Conservation (phyloP, 2,113 vertebrate species). For the Erinaceus europaeus region DNA sequence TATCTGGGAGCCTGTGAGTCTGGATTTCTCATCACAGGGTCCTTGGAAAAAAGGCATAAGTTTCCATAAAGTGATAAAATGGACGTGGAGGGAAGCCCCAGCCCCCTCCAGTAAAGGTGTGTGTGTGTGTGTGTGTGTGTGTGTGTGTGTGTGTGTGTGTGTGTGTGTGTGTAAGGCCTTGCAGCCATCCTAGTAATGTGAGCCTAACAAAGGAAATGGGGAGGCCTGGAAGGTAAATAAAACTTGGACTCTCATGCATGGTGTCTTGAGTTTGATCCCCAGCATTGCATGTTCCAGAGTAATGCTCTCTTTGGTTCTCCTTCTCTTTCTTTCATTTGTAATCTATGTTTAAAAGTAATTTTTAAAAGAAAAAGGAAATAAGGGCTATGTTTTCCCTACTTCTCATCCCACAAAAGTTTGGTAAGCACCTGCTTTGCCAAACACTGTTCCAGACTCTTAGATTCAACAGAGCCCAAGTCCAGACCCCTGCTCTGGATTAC, state of each 20-base stretch:
- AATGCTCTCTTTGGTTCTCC: too few species aligned
- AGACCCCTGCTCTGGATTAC: neutral
- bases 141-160: neutral
- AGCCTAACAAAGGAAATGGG: neutral
- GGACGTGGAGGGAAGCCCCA: neutral
- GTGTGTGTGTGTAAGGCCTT: neutral
- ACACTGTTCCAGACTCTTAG: neutral
- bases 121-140: neutral
- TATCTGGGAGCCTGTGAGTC: constrained; percentile 58
- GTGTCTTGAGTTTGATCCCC: too few species aligned
- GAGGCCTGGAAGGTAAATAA: too few species aligned
- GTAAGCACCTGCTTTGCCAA: neutral
- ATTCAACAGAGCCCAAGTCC: neutral
- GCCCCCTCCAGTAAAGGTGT: neutral
- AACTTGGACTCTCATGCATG: too few species aligned
- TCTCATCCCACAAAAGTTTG: neutral
- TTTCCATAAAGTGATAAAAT: constrained; percentile 28
- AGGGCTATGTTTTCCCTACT: too few species aligned
- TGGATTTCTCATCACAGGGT: constrained; percentile 67
- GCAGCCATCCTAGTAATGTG: neutral
- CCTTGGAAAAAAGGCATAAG: neutral
- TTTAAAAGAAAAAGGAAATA: too few species aligned
- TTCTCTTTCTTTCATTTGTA: too few species aligned
- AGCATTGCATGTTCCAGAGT: too few species aligned
- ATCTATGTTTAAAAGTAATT: too few species aligned